phyloP scores from a whole-genome alignment of 2,888 invertebrate species.

The Oasisia sp. region DNA sequence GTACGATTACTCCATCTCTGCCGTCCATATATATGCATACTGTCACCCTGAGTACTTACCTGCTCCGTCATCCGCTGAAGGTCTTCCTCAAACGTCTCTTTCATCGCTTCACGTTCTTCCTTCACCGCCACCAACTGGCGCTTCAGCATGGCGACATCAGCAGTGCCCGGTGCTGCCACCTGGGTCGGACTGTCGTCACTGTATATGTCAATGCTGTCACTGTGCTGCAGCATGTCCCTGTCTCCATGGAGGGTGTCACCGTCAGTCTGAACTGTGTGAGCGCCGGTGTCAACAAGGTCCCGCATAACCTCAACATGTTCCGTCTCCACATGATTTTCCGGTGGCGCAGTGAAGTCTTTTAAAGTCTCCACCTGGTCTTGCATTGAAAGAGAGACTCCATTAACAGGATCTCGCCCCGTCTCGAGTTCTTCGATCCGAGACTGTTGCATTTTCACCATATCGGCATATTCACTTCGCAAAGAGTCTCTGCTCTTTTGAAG shows the following conservation, averaged over 20 bases:
- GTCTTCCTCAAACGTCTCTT: not conserved
- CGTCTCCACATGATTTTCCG: no score
- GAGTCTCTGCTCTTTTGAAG: not conserved
- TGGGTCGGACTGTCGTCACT: not conserved
- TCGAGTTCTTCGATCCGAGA: not conserved
- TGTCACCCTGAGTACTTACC: not conserved
- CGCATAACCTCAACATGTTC: no score
- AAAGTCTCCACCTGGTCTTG: no score
- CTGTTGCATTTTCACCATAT: not conserved
- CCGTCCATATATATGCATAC: no score
- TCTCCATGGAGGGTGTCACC: no score
- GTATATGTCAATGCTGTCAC: not conserved
- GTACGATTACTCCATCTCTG: no score
- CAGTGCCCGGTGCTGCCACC: not conserved
- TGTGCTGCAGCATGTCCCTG: not conserved
- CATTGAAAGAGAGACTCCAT: not conserved
- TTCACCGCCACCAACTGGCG: not conserved
- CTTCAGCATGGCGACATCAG: not conserved
- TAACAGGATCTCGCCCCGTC: not conserved
- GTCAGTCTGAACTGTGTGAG: no score
- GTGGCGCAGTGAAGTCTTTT: not conserved
- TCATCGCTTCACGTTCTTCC: not conserved
- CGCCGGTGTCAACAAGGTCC: no score
- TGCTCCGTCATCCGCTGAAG: conserved; percentile 7
- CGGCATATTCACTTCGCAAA: not conserved